Evolutionary conservation across 35 echinoderm and acorn worm genomes (phyloP).

Genomic region (Lytechinus variegatus): DNA sequence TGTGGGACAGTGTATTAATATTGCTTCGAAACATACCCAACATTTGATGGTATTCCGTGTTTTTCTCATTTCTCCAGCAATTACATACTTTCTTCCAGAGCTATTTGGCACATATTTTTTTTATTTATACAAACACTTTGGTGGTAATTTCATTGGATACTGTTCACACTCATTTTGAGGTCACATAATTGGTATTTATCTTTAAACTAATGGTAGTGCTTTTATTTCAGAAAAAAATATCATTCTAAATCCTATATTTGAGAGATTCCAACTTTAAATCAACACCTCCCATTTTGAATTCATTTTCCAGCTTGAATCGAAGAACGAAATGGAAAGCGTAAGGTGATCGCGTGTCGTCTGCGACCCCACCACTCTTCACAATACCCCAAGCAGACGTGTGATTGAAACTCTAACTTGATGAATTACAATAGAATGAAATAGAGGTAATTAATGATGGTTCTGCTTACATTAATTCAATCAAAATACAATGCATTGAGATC

Average conservation of each 20-base stretch:
- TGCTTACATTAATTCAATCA: background rate
- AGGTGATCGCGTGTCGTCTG: background rate
- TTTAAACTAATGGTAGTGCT: too few species aligned
- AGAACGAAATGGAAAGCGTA: background rate
- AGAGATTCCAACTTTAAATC: background rate
- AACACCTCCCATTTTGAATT: background rate
- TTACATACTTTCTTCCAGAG: too few species aligned
- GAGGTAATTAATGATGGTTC: background rate
- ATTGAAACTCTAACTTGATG: background rate
- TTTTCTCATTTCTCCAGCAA: too few species aligned
- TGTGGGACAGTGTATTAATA: too few species aligned
- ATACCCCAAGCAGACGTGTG: background rate
- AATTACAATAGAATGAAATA: background rate
- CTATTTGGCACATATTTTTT: too few species aligned
- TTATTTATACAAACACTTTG: too few species aligned
- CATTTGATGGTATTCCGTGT: too few species aligned
- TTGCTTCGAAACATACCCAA: too few species aligned
- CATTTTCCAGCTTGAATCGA: background rate
- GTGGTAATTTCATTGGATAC: too few species aligned
- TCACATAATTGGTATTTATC: too few species aligned
- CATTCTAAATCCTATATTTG: background rate
- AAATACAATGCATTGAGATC: slow-evolving; percentile 8
- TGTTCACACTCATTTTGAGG: too few species aligned
- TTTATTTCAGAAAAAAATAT: too few species aligned
- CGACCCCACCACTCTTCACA: background rate